These are phyloP conservation scores for Drosophila melanosoma DNA, from an alignment of 2,888 invertebrate genomes.

Conservation along the genomic window DNA sequence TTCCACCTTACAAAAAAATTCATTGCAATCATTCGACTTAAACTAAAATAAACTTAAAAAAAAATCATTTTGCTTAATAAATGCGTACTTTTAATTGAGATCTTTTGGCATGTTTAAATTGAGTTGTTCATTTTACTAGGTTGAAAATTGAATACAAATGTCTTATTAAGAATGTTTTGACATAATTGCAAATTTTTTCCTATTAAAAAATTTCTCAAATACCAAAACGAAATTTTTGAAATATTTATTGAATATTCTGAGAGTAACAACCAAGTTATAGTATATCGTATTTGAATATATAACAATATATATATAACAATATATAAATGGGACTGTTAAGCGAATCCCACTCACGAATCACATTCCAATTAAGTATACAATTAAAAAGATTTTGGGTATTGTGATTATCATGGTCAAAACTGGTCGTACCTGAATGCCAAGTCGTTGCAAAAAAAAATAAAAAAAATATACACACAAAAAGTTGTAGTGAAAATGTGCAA, in stretches of 20 bases:
- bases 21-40: slow-evolving; percentile 9
- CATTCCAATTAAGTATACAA: slow-evolving; percentile 63
- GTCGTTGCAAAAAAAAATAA: slow-evolving; percentile 37
- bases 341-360: slow-evolving; percentile 9
- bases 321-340: background rate
- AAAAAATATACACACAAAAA: slow-evolving; percentile 18
- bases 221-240: background rate
- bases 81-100: background rate
- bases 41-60: background rate
- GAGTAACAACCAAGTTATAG: background rate
- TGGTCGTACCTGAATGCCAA: slow-evolving; percentile 43
- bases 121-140: background rate
- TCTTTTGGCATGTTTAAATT: background rate
- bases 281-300: background rate
- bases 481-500: slow-evolving; percentile 67
- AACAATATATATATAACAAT: background rate
- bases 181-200: no score
- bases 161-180: background rate
- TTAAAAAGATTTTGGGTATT: slow-evolving; percentile 44
- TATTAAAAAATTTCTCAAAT: background rate
- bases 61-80: slow-evolving; percentile 6
- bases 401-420: slow-evolving; percentile 43
- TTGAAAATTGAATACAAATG: no score
- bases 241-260: background rate
- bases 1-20: background rate